A percentile compares a stretch with the other conserved stretches of the same genome.
phyloP scores from a whole-genome alignment of 2,797 vertebrate species.

The Erethizon dorsatum region DNA sequence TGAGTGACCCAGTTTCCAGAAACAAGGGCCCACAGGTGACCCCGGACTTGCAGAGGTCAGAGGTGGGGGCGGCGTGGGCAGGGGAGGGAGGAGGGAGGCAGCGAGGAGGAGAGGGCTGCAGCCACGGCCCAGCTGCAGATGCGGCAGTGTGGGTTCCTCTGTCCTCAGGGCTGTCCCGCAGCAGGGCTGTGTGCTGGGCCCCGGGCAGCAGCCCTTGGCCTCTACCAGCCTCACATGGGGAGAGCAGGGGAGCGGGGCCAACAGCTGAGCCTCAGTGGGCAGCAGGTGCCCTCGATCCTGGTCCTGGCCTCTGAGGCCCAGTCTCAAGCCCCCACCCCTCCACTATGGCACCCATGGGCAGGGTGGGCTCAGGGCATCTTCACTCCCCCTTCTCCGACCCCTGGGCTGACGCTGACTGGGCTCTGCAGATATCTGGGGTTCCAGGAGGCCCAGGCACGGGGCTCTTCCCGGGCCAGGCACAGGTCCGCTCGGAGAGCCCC shows the following conservation, averaged over 20 bases:
- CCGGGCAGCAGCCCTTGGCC: background rate
- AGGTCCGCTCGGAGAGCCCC: background rate
- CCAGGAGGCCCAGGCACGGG: background rate
- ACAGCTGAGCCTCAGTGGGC: background rate
- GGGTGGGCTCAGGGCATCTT: background rate
- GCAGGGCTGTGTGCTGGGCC: background rate
- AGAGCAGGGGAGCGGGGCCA: background rate
- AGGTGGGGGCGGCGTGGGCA: background rate
- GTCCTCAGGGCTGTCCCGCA: background rate
- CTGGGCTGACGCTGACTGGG: background rate
- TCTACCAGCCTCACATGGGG: background rate
- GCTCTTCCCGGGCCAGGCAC: background rate
- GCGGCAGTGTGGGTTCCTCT: background rate
- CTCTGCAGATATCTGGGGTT: background rate
- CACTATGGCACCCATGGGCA: background rate
- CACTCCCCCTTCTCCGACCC: no score
- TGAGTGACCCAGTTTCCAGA: background rate
- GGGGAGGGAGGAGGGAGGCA: background rate
- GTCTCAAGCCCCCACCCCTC: background rate
- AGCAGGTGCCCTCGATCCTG: background rate
- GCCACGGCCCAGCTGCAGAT: background rate
- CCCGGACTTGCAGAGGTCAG: background rate
- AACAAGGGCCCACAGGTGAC: background rate
- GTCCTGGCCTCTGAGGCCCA: background rate
- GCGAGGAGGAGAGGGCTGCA: background rate